Percentiles rank a stretch among this genome's conserved stretches.
phyloP scores from a whole-genome alignment of 2,888 invertebrate species.

The Trachelus iudaicus region DNA sequence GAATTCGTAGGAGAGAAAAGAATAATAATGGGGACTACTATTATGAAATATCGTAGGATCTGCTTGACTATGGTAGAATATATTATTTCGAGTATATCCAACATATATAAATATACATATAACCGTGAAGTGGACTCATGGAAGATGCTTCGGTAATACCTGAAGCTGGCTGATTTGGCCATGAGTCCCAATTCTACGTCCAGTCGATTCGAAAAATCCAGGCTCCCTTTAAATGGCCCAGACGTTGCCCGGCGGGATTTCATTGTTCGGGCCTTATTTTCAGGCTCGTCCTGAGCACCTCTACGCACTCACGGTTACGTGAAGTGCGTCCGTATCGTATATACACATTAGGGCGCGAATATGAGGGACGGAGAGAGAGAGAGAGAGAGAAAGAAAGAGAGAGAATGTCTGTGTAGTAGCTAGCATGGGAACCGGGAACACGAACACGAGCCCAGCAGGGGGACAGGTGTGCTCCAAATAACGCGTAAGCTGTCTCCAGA shows the following conservation, averaged over 20 bases:
- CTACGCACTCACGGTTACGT: constrained; percentile 7
- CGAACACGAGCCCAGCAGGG: constrained; percentile 23
- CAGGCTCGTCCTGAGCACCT: constrained; percentile 38
- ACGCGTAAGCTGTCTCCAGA: constrained; percentile 42
- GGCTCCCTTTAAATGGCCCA: constrained; percentile 46
- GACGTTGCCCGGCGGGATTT: constrained; percentile 42
- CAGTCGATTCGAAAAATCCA: constrained; percentile 12
- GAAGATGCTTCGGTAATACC: too few species aligned
- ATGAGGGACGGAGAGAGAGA: background rate
- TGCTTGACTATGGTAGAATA: too few species aligned
- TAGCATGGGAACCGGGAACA: constrained; percentile 30
- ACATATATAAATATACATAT: too few species aligned
- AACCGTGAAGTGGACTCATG: too few species aligned
- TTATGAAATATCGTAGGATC: too few species aligned
- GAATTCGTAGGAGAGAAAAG: too few species aligned
- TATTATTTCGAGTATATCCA: too few species aligned
- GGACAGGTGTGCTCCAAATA: constrained; percentile 60
- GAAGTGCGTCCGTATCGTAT: background rate
- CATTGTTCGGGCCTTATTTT: constrained; percentile 59
- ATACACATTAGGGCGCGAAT: background rate
- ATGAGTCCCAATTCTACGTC: too few species aligned
- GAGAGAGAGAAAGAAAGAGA: background rate
- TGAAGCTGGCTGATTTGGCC: too few species aligned
- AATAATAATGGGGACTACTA: too few species aligned
- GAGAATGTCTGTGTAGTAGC: background rate